A percentile compares a stretch with the other conserved stretches of the same genome.
Conservation (phyloP, 2,113 vertebrate genomes). For the Jaculus jaculus region DNA sequence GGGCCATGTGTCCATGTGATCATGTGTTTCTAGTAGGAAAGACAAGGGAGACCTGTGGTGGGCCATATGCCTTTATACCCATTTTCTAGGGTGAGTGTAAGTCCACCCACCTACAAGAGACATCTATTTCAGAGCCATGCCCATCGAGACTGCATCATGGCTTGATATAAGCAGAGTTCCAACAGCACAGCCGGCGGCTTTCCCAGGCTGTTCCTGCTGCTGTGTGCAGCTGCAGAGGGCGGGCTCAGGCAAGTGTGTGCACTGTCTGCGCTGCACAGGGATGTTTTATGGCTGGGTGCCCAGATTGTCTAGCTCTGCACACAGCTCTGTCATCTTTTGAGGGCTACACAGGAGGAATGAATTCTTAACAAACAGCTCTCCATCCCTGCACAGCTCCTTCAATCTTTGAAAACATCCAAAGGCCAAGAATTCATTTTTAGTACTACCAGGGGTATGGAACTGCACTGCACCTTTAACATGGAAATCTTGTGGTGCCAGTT, state of each 20-base stretch:
- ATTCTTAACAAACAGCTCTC: constrained; percentile 81
- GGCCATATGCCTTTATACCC: not conserved
- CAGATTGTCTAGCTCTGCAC: constrained; percentile 87
- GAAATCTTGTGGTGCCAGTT: not conserved
- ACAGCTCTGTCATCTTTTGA: constrained; percentile 84
- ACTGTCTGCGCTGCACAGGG: constrained; percentile 87
- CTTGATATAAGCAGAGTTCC: constrained; percentile 49
- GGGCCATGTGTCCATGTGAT: not conserved
- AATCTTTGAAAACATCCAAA: constrained; percentile 23
- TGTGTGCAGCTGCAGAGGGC: constrained; percentile 83
- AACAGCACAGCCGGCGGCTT: constrained; percentile 63
- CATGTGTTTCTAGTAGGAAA: not conserved
- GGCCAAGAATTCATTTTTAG: constrained; percentile 46
- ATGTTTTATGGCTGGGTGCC: constrained; percentile 92
- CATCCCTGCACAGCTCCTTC: constrained; percentile 71
- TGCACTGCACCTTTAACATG: constrained; percentile 2
- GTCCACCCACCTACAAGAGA: not conserved
- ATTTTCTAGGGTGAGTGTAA: not conserved
- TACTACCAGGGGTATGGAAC: not conserved
- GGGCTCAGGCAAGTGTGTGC: constrained; percentile 83
- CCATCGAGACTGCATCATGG: constrained; percentile 20
- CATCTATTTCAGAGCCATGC: not conserved
- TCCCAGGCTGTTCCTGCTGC: constrained; percentile 78
- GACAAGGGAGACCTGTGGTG: not conserved
- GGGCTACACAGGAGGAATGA: constrained; percentile 81